Percentiles rank a stretch among this genome's conserved stretches.
Conservation (phyloP, 2,113 vertebrate genomes). For the Picathartes gymnocephalus region DNA sequence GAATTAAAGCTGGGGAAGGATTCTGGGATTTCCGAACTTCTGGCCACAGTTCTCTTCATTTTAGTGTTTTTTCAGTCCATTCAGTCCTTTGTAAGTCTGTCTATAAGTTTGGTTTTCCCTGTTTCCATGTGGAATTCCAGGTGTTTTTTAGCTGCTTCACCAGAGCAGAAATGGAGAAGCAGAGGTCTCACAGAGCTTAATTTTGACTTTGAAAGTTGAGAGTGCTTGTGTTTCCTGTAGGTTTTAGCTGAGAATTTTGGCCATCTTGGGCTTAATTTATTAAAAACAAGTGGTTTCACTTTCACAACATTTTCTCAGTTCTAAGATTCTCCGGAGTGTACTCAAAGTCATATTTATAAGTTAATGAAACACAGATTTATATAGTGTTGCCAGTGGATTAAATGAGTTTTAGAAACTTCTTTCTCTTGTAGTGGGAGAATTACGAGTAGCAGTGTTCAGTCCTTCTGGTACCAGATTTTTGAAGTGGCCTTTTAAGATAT, state of each 20-base stretch:
- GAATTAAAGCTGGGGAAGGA: not conserved
- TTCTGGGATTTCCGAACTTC: not conserved
- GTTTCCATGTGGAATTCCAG: not conserved
- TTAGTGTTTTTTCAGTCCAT: not conserved
- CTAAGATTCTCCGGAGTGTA: not conserved
- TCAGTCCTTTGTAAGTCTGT: not conserved
- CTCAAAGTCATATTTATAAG: not conserved
- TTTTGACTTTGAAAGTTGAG: not conserved
- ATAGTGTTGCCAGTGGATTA: not conserved
- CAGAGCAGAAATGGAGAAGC: not conserved
- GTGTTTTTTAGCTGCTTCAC: not conserved
- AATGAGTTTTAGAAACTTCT: not conserved
- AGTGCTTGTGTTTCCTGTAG: not conserved
- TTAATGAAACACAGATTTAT: not conserved
- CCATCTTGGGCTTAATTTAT: not conserved
- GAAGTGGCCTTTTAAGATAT: not conserved
- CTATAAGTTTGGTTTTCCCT: too few species aligned
- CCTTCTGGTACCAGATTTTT: not conserved
- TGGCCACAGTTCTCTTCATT: not conserved
- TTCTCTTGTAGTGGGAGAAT: not conserved
- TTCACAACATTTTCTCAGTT: not conserved
- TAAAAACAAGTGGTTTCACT: not conserved
- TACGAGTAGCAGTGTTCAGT: accelerated
- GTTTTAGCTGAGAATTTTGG: not conserved
- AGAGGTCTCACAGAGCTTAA: not conserved